Percentiles rank a stretch among this genome's conserved stretches.
Evolutionary conservation across 64 coral and sea anemone species (phyloP).

Genomic region (Pocillopora verrucosa): DNA sequence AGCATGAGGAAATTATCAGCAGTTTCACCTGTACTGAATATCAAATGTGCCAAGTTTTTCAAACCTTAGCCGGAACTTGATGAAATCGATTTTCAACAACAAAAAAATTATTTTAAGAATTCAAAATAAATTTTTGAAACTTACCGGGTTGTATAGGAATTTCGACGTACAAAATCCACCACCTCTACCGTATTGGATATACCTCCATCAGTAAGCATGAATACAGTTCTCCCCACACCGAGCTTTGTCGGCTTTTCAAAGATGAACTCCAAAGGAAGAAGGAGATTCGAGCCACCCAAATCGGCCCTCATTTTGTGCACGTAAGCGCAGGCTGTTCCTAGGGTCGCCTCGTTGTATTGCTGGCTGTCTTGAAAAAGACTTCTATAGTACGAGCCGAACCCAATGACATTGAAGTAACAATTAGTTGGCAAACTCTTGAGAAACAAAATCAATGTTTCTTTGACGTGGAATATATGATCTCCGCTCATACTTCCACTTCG

Average conservation of each 20-base stretch:
- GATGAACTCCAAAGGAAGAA: conserved; percentile 85
- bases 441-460: conserved; percentile 82
- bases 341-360: conserved; percentile 59
- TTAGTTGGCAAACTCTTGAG: conserved; percentile 90
- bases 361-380: conserved; percentile 90
- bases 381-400: conserved; percentile 90
- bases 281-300: conserved; percentile 76
- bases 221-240: conserved; percentile 64
- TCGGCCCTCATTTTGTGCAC: conserved; percentile 95
- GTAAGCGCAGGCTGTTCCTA: conserved; percentile 66
- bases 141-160: conserved; percentile 82
- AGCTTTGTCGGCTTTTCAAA: conserved; percentile 83
- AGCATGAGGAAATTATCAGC: not conserved
- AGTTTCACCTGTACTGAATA: not conserved
- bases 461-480: conserved; percentile 87
- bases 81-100: not conserved
- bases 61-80: not conserved
- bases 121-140: not conserved
- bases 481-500: conserved; percentile 99
- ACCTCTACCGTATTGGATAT: conserved; percentile 86
- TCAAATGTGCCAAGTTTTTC: not conserved
- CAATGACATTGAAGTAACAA: conserved; percentile 87
- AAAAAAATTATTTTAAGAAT: not conserved
- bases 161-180: conserved; percentile 85
- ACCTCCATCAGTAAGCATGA: conserved; percentile 83